A percentile compares a stretch with the other conserved stretches of the same genome.
These are phyloP conservation scores for Aphelenchoides avenae DNA, from an alignment of 1,140 invertebrate species.

Conservation along the genomic window DNA sequence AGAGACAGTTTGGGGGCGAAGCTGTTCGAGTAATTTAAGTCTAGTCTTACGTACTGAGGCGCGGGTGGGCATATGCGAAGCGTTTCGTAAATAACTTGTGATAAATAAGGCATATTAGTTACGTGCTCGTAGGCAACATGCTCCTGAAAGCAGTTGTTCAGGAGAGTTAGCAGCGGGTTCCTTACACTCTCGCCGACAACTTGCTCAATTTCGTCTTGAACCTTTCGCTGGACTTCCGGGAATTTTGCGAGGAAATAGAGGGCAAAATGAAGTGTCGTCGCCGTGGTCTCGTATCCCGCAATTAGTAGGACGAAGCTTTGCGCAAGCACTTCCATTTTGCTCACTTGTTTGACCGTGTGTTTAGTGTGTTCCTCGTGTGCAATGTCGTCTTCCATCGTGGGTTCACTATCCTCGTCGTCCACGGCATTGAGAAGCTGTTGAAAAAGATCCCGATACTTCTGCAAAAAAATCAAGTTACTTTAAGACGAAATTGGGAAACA, in stretches of 20 bases:
- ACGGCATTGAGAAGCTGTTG: conserved; percentile 33
- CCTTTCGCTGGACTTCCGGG: conserved; percentile 49
- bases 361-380: neutral
- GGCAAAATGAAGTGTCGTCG: conserved; percentile 40
- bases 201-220: conserved; percentile 16
- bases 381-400: conserved; percentile 6
- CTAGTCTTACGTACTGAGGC: conserved; percentile 11
- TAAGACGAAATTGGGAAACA: too few relatives aligned
- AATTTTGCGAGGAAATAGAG: conserved; percentile 52
- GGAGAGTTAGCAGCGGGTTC: conserved; percentile 7
- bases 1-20: neutral
- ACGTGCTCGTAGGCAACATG: conserved; percentile 21
- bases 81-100: conserved; percentile 25
- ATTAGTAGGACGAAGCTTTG: conserved; percentile 18
- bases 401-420: too few relatives aligned
- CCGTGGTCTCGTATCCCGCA: conserved; percentile 57
- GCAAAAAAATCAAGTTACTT: too few relatives aligned
- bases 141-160: conserved; percentile 14
- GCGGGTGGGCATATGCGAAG: conserved; percentile 24
- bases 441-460: conserved; percentile 31
- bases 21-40: neutral
- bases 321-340: conserved; percentile 20
- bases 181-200: conserved; percentile 19
- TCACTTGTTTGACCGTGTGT: conserved; percentile 19
- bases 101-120: conserved; percentile 14